Conservation (phyloP, 2,888 invertebrate genomes). For the Dorcus parallelipipedus region DNA sequence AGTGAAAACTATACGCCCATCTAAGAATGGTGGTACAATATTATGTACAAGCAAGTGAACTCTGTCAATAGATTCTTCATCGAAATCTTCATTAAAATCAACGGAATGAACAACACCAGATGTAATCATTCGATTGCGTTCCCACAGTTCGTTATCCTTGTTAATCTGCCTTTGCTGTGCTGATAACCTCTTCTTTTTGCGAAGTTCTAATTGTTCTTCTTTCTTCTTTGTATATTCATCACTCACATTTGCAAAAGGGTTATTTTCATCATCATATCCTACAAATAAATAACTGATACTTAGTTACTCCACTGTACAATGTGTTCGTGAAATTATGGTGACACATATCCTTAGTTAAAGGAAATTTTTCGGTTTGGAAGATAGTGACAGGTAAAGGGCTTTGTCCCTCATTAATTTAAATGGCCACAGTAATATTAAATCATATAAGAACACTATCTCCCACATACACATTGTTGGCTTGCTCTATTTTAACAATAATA, state of each 20-base stretch:
- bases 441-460: too few species aligned
- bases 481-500: too few species aligned
- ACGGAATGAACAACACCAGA: slow-evolving; percentile 90
- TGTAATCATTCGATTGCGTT: slow-evolving; percentile 94
- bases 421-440: too few species aligned
- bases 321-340: background rate
- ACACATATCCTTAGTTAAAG: background rate
- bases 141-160: slow-evolving; percentile 98
- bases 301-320: background rate
- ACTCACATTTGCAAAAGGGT: slow-evolving; percentile 86
- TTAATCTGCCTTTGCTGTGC: slow-evolving; percentile 96
- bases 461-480: too few species aligned
- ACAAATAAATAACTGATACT: slow-evolving; percentile 5
- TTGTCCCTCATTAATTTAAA: too few species aligned
- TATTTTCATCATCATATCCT: slow-evolving; percentile 86
- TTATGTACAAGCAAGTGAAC: slow-evolving; percentile 97
- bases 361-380: too few species aligned
- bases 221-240: slow-evolving; percentile 91
- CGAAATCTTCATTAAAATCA: slow-evolving; percentile 87
- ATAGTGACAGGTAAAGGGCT: too few species aligned
- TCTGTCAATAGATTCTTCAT: slow-evolving; percentile 91
- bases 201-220: slow-evolving; percentile 87
- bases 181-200: slow-evolving; percentile 87
- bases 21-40: slow-evolving; percentile 97
- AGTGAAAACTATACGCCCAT: slow-evolving; percentile 97